Evolutionary conservation across 2,888 invertebrate species (phyloP), one percentile per base, ranked within the genome.

Genomic region (Hyalella azteca): DNA sequence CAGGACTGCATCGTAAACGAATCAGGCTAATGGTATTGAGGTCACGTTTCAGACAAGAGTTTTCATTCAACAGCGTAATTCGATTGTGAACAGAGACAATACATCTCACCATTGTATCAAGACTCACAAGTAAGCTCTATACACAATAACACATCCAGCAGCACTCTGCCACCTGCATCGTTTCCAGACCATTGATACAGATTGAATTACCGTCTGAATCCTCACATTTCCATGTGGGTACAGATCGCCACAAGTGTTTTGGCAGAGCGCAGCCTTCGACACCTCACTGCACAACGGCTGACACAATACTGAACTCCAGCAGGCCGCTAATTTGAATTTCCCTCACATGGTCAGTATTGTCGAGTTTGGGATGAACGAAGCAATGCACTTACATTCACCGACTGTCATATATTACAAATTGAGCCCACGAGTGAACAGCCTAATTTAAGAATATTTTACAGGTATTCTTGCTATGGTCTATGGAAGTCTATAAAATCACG

Each of bases 1-100:
- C 66, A 66, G 36, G 66, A 32, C 66, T 66, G 66, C 66, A 66
- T 66, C 36, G 54, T 54, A 26, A 54, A 54, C 29, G 22, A 54
- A 29, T 11, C 22, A 26, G 29, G 54, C 26, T 29, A 19, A 29
- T 29, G 26, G 29, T 22, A 26, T 54, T 50, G 22, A 29, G 26
- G 26, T 22, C 54, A 54, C 29, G 54, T 54, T 29, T 54, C 54
- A 54, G n/a, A n/a, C n/a, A n/a, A n/a, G n/a, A n/a, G n/a, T n/a
- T n/a, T n/a, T n/a, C 54, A 26, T 54, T 29, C 22, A 54, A 11
- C 26, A 9, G 54, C 26, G 9, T 22, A 22, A 29, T 22, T 54
- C 54, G 26, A 54, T 54, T n/a, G 29, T 29, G 29, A 26, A 29
- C 26, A 26, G 26, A 26, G 22, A 26, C 4, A 22, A 11, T 54